phyloP scores from a whole-genome alignment of 2,113 vertebrate species.

The Bagarius yarrelli region DNA sequence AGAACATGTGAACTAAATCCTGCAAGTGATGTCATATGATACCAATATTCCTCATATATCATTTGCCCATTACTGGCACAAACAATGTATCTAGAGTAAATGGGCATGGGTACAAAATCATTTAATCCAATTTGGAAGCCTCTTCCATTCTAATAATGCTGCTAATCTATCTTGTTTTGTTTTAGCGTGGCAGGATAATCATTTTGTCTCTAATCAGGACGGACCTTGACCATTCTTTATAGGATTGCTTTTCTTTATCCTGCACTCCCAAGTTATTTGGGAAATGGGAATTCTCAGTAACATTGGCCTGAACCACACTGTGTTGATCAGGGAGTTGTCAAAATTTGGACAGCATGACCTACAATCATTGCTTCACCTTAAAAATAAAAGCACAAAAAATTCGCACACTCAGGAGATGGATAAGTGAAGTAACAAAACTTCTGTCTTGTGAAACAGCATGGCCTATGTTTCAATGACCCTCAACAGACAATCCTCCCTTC shows the following conservation, averaged over 20 bases:
- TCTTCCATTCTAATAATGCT: neutral
- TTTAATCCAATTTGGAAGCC: neutral
- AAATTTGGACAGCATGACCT: constrained; percentile 35
- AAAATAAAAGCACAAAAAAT: constrained; percentile 24
- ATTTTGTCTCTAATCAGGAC: neutral
- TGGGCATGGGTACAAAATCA: neutral
- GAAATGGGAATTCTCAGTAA: constrained; percentile 21
- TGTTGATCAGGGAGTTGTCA: constrained; percentile 37
- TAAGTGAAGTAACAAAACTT: constrained; percentile 30
- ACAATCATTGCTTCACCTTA: constrained; percentile 32
- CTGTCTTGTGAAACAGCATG: constrained; percentile 46
- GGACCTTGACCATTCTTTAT: neutral
- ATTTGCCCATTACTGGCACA: neutral
- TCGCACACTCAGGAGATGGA: constrained; percentile 20
- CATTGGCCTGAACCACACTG: neutral
- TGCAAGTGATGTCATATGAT: neutral
- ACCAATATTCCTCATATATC: neutral
- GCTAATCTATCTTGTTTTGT: neutral
- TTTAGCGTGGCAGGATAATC: neutral
- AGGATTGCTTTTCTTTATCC: constrained; percentile 27
- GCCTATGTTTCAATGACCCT: constrained; percentile 38
- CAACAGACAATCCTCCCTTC: neutral
- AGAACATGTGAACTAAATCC: neutral
- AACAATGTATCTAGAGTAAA: neutral
- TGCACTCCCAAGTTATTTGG: constrained; percentile 21